Conservation (phyloP, 2,113 vertebrate genomes). For the Parotia lawesii region DNA sequence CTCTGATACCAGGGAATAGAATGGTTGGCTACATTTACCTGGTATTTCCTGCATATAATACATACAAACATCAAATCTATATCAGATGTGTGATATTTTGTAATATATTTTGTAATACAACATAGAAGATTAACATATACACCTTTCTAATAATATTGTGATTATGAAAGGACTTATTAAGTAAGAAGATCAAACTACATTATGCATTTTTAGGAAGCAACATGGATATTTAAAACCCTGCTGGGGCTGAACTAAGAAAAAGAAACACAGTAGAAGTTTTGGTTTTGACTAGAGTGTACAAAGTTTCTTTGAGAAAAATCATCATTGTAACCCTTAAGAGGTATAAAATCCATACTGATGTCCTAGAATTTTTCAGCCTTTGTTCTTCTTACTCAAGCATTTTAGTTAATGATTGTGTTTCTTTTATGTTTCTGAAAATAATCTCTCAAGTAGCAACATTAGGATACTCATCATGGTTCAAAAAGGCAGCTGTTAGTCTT, state of each 20-base stretch:
- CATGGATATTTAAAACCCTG: background rate
- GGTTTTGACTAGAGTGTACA: background rate
- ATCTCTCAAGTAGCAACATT: background rate
- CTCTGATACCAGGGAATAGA: background rate
- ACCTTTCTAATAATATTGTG: background rate
- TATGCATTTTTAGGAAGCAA: background rate
- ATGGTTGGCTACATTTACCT: background rate
- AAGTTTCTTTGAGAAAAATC: background rate
- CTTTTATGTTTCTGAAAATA: background rate
- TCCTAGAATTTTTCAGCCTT: background rate
- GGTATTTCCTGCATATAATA: background rate
- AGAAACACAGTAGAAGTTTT: background rate
- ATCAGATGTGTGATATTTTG: background rate
- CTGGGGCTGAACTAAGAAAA: background rate
- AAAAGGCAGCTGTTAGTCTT: background rate
- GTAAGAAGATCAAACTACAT: background rate
- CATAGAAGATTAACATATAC: background rate
- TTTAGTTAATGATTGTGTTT: background rate
- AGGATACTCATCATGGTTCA: background rate
- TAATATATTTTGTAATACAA: background rate
- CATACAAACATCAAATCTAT: background rate
- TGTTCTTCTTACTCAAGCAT: background rate
- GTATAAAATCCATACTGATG: background rate
- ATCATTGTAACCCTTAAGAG: background rate
- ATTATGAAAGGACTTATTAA: background rate